Evolutionary conservation across 2,888 invertebrate genomes (phyloP).

Genomic region (Rhogogaster chlorosoma): DNA sequence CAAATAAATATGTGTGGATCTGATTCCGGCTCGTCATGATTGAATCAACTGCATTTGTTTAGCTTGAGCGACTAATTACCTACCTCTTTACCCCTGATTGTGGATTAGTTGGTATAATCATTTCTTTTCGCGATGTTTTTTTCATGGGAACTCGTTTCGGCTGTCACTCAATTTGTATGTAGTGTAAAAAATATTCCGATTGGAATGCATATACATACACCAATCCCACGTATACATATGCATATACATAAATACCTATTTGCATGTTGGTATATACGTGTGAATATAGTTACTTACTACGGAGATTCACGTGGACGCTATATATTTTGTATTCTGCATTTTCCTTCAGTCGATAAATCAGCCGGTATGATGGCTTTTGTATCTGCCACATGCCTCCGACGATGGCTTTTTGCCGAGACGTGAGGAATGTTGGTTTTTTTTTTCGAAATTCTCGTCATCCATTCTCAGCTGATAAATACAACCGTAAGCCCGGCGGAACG

Average conservation of each 20-base stretch:
- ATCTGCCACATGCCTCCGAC: neutral
- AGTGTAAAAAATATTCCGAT: constrained; percentile 40
- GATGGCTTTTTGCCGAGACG: constrained; percentile 32
- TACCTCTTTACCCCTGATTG: neutral
- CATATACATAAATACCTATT: neutral
- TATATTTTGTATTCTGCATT: constrained; percentile 31
- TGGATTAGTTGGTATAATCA: neutral
- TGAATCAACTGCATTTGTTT: neutral
- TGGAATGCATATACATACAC: neutral
- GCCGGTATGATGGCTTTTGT: constrained; percentile 31
- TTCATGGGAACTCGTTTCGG: neutral
- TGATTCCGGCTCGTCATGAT: neutral
- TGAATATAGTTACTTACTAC: neutral
- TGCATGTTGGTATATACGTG: neutral
- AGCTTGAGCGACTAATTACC: neutral
- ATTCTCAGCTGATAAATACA: constrained; percentile 14
- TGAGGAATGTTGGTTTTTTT: constrained; percentile 22
- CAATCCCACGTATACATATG: neutral
- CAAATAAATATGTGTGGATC: neutral
- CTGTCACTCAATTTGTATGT: constrained; percentile 39
- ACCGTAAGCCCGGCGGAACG: neutral
- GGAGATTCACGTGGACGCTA: constrained; percentile 1
- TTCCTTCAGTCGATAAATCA: constrained; percentile 39
- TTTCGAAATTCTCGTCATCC: constrained; percentile 17
- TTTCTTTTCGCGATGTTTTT: neutral